Evolutionary conservation across 2,888 invertebrate genomes (phyloP).

Genomic region (Cenopis cana): DNA sequence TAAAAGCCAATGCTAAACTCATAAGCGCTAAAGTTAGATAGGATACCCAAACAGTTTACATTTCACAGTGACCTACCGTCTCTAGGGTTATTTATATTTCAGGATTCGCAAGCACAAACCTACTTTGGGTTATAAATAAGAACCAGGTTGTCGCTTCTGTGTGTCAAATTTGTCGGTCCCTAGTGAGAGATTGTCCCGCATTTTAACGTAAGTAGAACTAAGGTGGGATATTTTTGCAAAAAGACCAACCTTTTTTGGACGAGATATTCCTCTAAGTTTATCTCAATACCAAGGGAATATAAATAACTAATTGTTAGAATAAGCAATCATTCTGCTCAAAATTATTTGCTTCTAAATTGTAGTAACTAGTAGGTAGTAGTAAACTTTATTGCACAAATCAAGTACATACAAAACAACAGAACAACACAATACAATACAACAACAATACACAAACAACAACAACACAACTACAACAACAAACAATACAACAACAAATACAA

Average conservation of each 20-base stretch:
- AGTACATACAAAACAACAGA: no score
- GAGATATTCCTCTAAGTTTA: not conserved
- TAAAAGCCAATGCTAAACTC: no score
- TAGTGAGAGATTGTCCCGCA: conserved; percentile 1
- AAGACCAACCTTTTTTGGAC: not conserved
- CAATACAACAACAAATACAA: no score
- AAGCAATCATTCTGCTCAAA: no score
- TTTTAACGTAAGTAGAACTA: conserved; percentile 5
- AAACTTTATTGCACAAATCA: no score
- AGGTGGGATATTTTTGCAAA: not conserved
- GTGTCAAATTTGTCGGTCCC: conserved; percentile 21
- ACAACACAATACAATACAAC: no score
- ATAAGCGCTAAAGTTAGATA: not conserved
- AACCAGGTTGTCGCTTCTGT: not conserved
- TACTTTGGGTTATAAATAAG: conserved; percentile 22
- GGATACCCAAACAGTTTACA: not conserved
- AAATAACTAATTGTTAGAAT: no score
- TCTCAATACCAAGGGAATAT: not conserved
- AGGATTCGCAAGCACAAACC: not conserved
- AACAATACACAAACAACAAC: no score
- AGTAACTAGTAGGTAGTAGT: no score
- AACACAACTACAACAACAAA: no score
- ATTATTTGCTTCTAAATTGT: no score
- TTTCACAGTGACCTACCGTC: not conserved
- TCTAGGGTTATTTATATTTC: conserved; percentile 18